Evolutionary conservation across 2,113 vertebrate species (phyloP), one percentile per base, ranked within the genome.

Genomic region (Mionectes macconnelli): DNA sequence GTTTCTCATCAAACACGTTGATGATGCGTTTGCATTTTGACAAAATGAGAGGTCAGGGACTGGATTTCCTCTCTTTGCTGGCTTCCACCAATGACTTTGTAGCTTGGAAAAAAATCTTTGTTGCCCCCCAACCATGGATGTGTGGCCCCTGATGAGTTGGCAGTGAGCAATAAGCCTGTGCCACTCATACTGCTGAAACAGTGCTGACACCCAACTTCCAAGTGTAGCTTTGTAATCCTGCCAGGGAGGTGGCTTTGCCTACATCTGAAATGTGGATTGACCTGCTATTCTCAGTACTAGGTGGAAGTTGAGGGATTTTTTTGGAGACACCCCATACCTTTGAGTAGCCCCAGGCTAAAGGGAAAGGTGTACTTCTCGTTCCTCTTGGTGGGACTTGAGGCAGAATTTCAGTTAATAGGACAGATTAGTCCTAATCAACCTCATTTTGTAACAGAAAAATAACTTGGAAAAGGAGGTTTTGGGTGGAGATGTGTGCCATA

Each of bases 321-420:
- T 78, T 52, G 22, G 17, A 35, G n/a, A 31, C 4, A 9, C 3
- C 5, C 15, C 12, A 39, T 22, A 19, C 18, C 1, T 2, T 3
- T 47, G 67, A 27, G 30, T 39, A 47, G 39, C 18, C 14, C 27
- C 56, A 68, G 14, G 18, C 49, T 59, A 28, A 74, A 53, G 33
- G 40, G 45, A 52, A 21, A 35, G 53, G 28, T 5, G 1, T 8
- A 7, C 12, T 40, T 22, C 33, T 79, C 0, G 0, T 30, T 88
- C n/a, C 8, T 75, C 8, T 67, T 1, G 0, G 2, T 52, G 62
- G 23, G 53, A 56, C 37, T 68, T 30, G 37, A 66, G 25, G 35
- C 62, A 37, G 40, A 35, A 77, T 50, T 92, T 62, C 40, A 30
- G 1, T 63, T 53, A 27, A 55, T 60, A 39, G 63, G 81, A 23